Base-by-base conservation (phyloP, 92 coral and sea anemone species). In the Bergia sp. region DNA sequence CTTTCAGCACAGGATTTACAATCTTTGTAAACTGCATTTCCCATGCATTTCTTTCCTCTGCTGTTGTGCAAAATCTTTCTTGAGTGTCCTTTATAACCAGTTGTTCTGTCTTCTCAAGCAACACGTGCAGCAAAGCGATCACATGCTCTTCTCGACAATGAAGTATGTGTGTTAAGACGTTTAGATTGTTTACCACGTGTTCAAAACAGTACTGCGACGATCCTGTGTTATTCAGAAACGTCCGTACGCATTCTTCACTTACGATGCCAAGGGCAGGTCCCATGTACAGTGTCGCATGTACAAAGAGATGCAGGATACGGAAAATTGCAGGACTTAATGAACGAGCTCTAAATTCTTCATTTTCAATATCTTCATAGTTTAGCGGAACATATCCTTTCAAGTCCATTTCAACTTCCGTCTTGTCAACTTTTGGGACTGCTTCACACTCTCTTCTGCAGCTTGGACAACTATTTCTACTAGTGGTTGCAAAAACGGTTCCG, bases 281-380 rank as follows among this genome's bases (percentile, higher is more conserved):
- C 65, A 88, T 85, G 75, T 90, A 90, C 72, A 90, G 49, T 47
- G 89, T 20, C 29, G 89, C 92, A 84, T 90, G 77, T 71, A 90
- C 92, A 82, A 90, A 79, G 74, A 90, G 81, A 85, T 90, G 89
- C 57, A 90, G 44, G n/a, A 88, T 82, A 16, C 92, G 89, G 74
- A 49, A 85, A 6, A 90, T 89, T 44, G 89, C 73, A 49, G 92
- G 86, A 37, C 75, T 61, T 77, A 90, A 72, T 58, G 58, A n/a
- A 12, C 84, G 40, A n/a, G 47, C 84, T 47, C 65, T 80, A 16
- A 47, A 37, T 11, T 57, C 61, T 20, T 10, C 37, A 38, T 74
- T 42, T 74, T 74, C 79, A 45, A 13, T 37, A 18, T 43, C 84
- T 44, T 45, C 84, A 47, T 7, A n/a, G 15, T n/a, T 80, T 29